A percentile compares a stretch with the other conserved stretches of the same genome.
Conservation (phyloP, 2,113 vertebrate genomes). For the Sinocyclocheilus anophthalmus region DNA sequence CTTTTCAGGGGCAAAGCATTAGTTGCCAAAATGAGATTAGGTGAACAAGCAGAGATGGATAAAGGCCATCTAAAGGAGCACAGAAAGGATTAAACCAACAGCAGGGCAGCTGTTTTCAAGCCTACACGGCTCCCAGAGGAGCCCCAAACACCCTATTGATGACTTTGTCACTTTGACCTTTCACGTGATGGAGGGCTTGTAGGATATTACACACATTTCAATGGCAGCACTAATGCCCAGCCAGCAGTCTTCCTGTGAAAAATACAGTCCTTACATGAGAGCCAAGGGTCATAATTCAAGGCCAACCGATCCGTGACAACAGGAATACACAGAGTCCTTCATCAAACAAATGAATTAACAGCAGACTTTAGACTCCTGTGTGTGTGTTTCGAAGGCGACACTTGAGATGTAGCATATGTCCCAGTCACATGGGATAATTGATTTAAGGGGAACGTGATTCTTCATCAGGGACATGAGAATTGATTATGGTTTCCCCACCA, state of each 20-base stretch:
- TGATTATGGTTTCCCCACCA: conserved; percentile 47
- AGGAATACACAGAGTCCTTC: conserved; percentile 20
- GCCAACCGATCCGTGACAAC: conserved; percentile 42
- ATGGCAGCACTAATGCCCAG: conserved; percentile 15
- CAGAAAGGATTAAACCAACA: conserved; percentile 40
- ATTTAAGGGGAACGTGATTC: conserved; percentile 51
- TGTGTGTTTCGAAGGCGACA: conserved; percentile 4
- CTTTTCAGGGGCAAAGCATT: conserved; percentile 61
- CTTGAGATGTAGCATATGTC: conserved; percentile 51
- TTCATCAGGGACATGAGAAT: conserved; percentile 33
- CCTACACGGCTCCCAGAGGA: conserved; percentile 38
- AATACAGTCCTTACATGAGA: conserved; percentile 42
- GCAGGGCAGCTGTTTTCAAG: conserved; percentile 27
- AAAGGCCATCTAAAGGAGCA: conserved; percentile 54
- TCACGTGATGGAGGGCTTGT: conserved; percentile 58
- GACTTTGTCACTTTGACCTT: conserved; percentile 63
- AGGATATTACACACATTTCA: conserved; percentile 55
- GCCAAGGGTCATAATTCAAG: conserved; percentile 36
- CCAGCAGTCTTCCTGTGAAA: conserved; percentile 26
- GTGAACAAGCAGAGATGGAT: conserved; percentile 56
- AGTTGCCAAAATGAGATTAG: conserved; percentile 67
- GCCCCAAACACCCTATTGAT: conserved; percentile 57
- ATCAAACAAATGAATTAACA: conserved; percentile 47
- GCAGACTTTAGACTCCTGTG: conserved; percentile 15
- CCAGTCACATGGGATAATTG: conserved; percentile 51